These are phyloP conservation scores for Labeo catla DNA, from an alignment of 2,113 vertebrate species.

Conservation along the genomic window DNA sequence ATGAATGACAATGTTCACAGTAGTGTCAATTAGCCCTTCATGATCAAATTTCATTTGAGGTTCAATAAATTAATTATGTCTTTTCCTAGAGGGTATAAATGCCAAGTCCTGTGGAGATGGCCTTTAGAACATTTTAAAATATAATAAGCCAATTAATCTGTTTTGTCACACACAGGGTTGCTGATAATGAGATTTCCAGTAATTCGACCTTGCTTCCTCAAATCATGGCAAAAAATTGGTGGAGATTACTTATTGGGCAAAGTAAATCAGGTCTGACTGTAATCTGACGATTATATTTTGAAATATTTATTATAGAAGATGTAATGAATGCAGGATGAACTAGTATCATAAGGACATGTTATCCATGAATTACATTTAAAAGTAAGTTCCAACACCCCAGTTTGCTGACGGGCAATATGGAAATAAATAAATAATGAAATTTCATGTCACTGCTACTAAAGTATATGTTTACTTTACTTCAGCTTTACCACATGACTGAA, in stretches of 20 bases:
- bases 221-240: background rate
- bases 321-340: background rate
- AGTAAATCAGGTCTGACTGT: background rate
- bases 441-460: background rate
- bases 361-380: background rate
- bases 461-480: background rate
- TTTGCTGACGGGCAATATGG: background rate
- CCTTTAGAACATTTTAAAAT: slow-evolving; percentile 18
- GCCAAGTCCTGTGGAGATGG: slow-evolving; percentile 4
- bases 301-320: background rate
- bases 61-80: slow-evolving; percentile 36
- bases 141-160: slow-evolving; percentile 18
- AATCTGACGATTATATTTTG: background rate
- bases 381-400: background rate
- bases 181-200: background rate
- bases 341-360: background rate
- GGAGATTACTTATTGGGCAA: background rate
- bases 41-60: slow-evolving; percentile 20
- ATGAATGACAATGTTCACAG: slow-evolving; percentile 5
- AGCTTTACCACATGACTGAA: background rate
- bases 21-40: slow-evolving; percentile 35
- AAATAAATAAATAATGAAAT: too few species aligned
- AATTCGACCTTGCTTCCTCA: background rate
- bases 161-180: slow-evolving; percentile 8
- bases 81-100: slow-evolving; percentile 13